Conservation (phyloP, 2,888 invertebrate species). For the Scaeva pyrastri region DNA sequence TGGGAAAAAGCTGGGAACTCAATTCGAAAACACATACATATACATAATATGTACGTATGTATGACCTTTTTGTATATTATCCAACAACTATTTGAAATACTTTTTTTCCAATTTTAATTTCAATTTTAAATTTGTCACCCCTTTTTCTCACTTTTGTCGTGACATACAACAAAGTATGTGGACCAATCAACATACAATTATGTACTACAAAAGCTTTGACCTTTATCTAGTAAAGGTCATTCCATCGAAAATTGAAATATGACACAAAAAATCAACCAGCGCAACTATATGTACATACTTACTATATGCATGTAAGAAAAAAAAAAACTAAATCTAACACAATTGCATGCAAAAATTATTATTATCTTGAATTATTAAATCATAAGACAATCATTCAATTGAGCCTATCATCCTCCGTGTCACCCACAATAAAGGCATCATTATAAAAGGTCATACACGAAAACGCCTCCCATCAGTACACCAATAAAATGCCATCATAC, state of each 20-base stretch:
- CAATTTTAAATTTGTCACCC: too few species aligned
- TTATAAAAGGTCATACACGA: constrained; percentile 60
- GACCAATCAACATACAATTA: not conserved
- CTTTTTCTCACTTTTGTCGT: too few species aligned
- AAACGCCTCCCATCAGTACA: constrained; percentile 46
- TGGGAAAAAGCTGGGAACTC: too few species aligned
- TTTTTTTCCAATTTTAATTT: too few species aligned
- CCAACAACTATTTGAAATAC: too few species aligned
- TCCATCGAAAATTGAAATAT: not conserved
- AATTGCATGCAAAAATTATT: constrained; percentile 24
- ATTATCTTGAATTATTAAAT: constrained; percentile 66
- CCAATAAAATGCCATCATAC: constrained; percentile 19
- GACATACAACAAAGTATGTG: not conserved
- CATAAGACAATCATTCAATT: constrained; percentile 70
- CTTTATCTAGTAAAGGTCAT: constrained; percentile 21
- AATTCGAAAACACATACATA: too few species aligned
- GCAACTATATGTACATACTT: not conserved
- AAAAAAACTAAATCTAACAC: not conserved
- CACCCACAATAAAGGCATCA: constrained; percentile 34
- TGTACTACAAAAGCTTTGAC: not conserved
- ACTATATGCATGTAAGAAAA: too few species aligned
- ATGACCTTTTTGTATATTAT: too few species aligned
- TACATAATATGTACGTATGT: too few species aligned
- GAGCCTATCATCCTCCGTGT: constrained; percentile 23
- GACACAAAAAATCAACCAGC: not conserved